Evolutionary conservation across 2,888 invertebrate genomes (phyloP).

Genomic region (Charanyca ferruginea): DNA sequence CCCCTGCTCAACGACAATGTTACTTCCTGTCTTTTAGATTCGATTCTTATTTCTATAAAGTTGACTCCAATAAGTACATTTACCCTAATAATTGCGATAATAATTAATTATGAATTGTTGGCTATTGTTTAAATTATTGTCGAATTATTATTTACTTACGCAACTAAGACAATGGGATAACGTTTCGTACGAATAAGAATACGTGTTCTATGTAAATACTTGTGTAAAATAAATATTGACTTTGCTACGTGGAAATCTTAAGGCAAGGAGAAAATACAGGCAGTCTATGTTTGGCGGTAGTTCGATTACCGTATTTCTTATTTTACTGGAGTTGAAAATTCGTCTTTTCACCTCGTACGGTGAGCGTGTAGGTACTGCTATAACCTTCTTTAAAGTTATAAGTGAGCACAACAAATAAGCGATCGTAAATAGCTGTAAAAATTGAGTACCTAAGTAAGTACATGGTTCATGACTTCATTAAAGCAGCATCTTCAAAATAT

Average conservation of each 20-base stretch:
- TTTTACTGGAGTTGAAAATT: background rate
- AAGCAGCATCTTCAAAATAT: background rate
- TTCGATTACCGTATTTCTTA: background rate
- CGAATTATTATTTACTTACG: conserved; percentile 36
- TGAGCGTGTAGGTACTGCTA: background rate
- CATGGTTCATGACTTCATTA: background rate
- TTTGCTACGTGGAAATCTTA: conserved; percentile 27
- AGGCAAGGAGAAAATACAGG: conserved; percentile 20
- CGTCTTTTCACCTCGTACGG: background rate
- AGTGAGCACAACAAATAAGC: conserved; percentile 1
- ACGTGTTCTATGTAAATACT: conserved; percentile 30
- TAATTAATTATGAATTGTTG: conserved; percentile 7
- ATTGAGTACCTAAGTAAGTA: background rate
- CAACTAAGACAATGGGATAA: conserved; percentile 48
- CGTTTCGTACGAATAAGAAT: conserved; percentile 3
- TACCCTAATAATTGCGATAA: conserved; percentile 9
- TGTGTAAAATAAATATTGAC: conserved; percentile 24
- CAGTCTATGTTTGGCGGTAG: conserved; percentile 13
- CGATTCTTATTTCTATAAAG: conserved; percentile 2
- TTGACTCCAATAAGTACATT: conserved; percentile 3
- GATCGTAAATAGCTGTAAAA: background rate
- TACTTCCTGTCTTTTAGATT: background rate
- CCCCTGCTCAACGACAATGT: background rate
- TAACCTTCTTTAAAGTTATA: background rate
- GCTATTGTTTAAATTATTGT: conserved; percentile 9